Base-by-base conservation (phyloP, 2,888 invertebrate genomes). In the Mesopsocus fuscifrons region DNA sequence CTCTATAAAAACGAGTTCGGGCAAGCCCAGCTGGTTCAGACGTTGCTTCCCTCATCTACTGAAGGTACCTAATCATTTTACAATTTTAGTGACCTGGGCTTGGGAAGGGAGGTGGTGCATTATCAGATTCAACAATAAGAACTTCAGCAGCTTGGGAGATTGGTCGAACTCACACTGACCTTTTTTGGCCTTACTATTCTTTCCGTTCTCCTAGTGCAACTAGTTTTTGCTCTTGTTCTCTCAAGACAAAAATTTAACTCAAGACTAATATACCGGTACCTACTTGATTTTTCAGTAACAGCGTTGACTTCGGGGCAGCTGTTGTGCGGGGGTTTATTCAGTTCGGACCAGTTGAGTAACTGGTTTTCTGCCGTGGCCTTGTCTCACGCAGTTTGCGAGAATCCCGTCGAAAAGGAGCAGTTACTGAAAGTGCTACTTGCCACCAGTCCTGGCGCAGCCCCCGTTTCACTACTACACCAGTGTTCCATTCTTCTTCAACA, bases 321-420 rank as follows among this genome's bases (percentile, higher is more conserved):
- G 17, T 66, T 97, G 9, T 95, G 94, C 57, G 83, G 87, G 2
- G 95, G 95, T 0, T 64, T 95, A 20, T 92, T 94, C 60, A 87
- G 85, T 41, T 65, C 72, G 0, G 94, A 95, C 57, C 67, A 82
- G 1, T 64, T 92, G 18, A 87, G 89, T 21, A 91, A 87, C 60
- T 99, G 98, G 98, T 89, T 94, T 63, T 83, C 92, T 0, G 74
- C 91, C 0, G 82, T 92, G 0, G 87, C 91, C 0, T 63, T 99
- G 18, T 79, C 87, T 57, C 91, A 98, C 57, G 78, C 84, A 0
- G 66, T 98, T 16, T 74, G 87, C 4, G 89, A 91, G 47, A 91
- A 88, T 58, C 69, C 74, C 0, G 69, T 68, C 1, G 81, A 83
- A 55, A 91, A 92, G 58, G 92, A 95, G 56, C 87, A 92, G 57